Conservation (phyloP, 2,113 vertebrate genomes). For the Hyaena hyaena region DNA sequence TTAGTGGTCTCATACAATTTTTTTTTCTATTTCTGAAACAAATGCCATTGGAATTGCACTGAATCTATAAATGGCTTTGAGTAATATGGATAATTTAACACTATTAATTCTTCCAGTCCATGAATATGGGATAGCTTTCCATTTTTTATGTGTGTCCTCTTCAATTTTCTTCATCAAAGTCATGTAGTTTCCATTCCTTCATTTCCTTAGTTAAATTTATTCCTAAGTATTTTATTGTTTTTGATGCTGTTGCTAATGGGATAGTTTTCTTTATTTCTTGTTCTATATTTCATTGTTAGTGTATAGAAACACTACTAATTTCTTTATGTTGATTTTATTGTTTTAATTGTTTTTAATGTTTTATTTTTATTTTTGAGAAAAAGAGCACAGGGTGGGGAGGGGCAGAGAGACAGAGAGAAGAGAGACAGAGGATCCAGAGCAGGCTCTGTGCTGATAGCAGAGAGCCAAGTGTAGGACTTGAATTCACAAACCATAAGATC, state of each 20-base stretch:
- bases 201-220: background rate
- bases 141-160: background rate
- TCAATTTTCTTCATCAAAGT: background rate
- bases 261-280: conserved; percentile 16
- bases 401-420: too few relatives aligned
- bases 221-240: background rate
- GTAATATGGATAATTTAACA: background rate
- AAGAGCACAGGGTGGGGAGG: too few relatives aligned
- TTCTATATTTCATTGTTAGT: background rate
- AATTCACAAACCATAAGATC: too few relatives aligned
- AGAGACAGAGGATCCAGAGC: too few relatives aligned
- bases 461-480: too few relatives aligned
- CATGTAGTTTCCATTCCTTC: background rate
- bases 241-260: background rate
- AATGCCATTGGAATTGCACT: background rate
- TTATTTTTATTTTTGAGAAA: too few relatives aligned
- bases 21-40: background rate
- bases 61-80: background rate
- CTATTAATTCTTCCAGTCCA: background rate
- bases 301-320: background rate
- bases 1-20: background rate
- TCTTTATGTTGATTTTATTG: background rate
- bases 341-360: too few relatives aligned
- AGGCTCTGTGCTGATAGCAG: too few relatives aligned
- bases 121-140: background rate